Base-by-base conservation (phyloP, 2,797 vertebrate species). In the Pristis pectinata region DNA sequence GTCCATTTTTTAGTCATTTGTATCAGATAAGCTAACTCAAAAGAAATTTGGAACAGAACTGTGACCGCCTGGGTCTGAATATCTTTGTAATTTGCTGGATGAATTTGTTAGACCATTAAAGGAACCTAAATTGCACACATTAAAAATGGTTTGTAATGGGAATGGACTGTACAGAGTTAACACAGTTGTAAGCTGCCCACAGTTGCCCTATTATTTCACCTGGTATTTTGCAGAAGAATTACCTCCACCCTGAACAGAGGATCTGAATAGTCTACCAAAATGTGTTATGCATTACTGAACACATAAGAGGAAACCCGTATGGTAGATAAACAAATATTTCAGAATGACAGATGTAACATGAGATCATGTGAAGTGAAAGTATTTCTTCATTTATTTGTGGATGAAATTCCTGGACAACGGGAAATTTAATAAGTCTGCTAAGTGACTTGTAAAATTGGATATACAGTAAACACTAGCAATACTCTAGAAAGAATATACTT, bases 381-480 rank as follows among this genome's bases (percentile, higher is more conserved):
- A 53, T 53, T 34, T 74, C 27, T 74, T 94, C 34, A 74, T 94
- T 76, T 5, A 44, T 94, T 93, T 94, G 13, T 13, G 1, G 13
- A 74, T 76, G 41, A 74, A 49, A 94, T 74, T 76, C 15, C 24
- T 15, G 27, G 24, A 56, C 44, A 76, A 76, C 56, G 27, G 30
- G 44, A 56, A 76, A 76, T 19, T 30, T n/a, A 70, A 93, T 93
- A 0, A 93, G 67, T 53, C 0, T 34, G 44, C 70, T 34, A 53
- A 76, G 41, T 94, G 92, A 56, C 70, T 94, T 94, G 44, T 94
- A 94, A 94, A 94, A 94, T 76, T 53, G 34, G 10, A 94, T 74
- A 94, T 94, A 53, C 41, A 94, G 27, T 53, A 76, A 94, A 94
- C 44, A 94, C 70, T 94, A 94, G 70, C 70, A 74, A 94, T 19